A percentile compares a stretch with the other conserved stretches of the same genome.
phyloP scores from a whole-genome alignment of 2,113 vertebrate genomes.

The Clupea harengus region DNA sequence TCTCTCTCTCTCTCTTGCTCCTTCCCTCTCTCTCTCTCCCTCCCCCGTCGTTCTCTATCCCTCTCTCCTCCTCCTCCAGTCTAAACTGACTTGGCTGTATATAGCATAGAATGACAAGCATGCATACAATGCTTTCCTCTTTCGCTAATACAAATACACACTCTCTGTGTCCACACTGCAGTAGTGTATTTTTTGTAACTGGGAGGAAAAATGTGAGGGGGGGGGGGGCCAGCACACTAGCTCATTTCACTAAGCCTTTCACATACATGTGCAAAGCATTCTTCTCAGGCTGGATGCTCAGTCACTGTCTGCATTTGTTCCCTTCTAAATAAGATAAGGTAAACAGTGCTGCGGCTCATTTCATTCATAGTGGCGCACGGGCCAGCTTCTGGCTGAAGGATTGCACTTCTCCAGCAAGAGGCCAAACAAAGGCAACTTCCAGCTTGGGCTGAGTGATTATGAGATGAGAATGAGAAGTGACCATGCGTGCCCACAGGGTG shows the following conservation, averaged over 20 bases:
- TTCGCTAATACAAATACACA: constrained; percentile 15
- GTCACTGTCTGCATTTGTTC: neutral
- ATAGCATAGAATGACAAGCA: constrained; percentile 1
- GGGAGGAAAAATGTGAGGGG: too few species aligned
- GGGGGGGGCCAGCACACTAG: neutral
- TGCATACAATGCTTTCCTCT: neutral
- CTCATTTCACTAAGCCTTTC: neutral
- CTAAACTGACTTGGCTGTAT: neutral
- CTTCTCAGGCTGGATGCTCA: neutral
- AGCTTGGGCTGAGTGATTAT: constrained; percentile 8
- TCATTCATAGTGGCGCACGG: neutral
- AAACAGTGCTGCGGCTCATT: neutral
- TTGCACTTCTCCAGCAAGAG: neutral
- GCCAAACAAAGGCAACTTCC: neutral
- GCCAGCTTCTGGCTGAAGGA: neutral
- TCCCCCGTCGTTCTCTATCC: neutral
- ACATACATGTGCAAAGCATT: constrained; percentile 1
- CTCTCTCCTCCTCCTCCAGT: neutral
- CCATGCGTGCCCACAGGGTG: constrained; percentile 44
- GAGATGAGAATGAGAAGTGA: constrained; percentile 28
- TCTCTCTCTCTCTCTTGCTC: neutral
- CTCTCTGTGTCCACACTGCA: constrained; percentile 12
- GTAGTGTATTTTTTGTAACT: constrained; percentile 7
- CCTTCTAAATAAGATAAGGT: neutral
- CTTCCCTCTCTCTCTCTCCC: neutral